Conservation (phyloP, 2,888 invertebrate genomes). For the Clostera curtula region DNA sequence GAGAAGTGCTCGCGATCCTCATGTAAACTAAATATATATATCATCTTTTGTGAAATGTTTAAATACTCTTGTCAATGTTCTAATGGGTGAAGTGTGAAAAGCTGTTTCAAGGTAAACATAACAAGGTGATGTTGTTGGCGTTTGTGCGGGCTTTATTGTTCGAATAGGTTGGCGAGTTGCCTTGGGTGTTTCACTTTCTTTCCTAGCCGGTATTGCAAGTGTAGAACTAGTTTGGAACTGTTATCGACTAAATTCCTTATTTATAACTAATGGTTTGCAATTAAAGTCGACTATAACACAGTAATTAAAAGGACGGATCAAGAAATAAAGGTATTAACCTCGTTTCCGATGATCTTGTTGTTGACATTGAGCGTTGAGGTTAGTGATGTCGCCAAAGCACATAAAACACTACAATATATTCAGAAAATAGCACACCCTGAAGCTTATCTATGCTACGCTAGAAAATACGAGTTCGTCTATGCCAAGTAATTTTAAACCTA, state of each 20-base stretch:
- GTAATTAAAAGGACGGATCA: slow-evolving; percentile 17
- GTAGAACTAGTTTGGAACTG: too few relatives aligned
- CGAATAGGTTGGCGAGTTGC: slow-evolving; percentile 13
- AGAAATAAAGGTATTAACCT: slow-evolving; percentile 32
- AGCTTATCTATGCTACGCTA: too few relatives aligned
- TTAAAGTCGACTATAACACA: slow-evolving; percentile 18
- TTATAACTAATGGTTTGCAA: slow-evolving; percentile 9
- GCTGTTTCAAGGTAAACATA: slow-evolving; percentile 32
- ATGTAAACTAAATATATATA: slow-evolving; percentile 25
- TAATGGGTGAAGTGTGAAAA: slow-evolving; percentile 27
- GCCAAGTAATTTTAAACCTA: slow-evolving; percentile 27
- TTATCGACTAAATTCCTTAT: too few relatives aligned
- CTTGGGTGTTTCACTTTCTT: slow-evolving; percentile 27
- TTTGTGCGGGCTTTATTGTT: slow-evolving; percentile 22
- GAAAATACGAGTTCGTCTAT: slow-evolving; percentile 17
- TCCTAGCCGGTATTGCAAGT: slow-evolving; percentile 7
- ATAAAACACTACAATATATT: slow-evolving; percentile 11
- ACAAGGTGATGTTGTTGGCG: slow-evolving; percentile 21
- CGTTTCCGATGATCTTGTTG: slow-evolving; percentile 28
- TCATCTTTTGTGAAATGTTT: slow-evolving; percentile 18
- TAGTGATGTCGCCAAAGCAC: slow-evolving; percentile 17
- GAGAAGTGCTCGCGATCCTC: slow-evolving; percentile 37
- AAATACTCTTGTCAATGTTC: slow-evolving; percentile 31
- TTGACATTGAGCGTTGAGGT: slow-evolving; percentile 21
- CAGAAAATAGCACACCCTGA: too few relatives aligned